Conservation (phyloP, 2,797 vertebrate genomes). For the Molossus molossus region DNA sequence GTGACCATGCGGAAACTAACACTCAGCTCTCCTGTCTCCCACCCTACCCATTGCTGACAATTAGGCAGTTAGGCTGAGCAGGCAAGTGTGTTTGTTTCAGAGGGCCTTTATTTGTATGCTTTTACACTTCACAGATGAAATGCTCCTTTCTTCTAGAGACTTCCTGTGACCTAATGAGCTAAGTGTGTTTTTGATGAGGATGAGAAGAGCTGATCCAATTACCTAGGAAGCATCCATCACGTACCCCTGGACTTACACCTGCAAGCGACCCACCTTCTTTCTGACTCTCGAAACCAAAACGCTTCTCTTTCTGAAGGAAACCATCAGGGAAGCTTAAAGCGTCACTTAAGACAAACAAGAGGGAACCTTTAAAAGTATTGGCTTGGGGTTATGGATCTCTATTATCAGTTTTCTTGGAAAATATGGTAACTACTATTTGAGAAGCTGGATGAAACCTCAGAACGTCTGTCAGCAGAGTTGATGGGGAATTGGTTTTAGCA, state of each 20-base stretch:
- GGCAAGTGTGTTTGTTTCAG: neutral
- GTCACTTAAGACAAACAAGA: neutral
- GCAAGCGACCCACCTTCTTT: neutral
- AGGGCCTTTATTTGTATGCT: neutral
- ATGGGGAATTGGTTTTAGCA: neutral
- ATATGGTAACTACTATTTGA: neutral
- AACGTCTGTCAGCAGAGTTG: neutral
- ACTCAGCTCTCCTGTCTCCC: neutral
- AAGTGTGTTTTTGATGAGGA: neutral
- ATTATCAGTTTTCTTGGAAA: slow-evolving; percentile 7
- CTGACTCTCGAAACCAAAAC: neutral
- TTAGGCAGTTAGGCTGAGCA: neutral
- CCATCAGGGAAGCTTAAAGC: neutral
- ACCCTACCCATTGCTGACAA: neutral
- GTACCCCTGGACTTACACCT: neutral
- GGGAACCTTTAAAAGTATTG: neutral
- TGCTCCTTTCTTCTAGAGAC: neutral
- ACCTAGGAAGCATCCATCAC: neutral
- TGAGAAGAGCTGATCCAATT: neutral
- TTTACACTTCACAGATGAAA: slow-evolving; percentile 20
- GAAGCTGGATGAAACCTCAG: neutral
- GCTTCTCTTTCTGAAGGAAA: slow-evolving; percentile 24
- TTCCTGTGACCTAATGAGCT: neutral
- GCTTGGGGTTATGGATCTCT: neutral
- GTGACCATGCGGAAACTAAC: neutral